Base-by-base conservation (phyloP, 2,113 vertebrate species). In the Oceanodroma tethys region DNA sequence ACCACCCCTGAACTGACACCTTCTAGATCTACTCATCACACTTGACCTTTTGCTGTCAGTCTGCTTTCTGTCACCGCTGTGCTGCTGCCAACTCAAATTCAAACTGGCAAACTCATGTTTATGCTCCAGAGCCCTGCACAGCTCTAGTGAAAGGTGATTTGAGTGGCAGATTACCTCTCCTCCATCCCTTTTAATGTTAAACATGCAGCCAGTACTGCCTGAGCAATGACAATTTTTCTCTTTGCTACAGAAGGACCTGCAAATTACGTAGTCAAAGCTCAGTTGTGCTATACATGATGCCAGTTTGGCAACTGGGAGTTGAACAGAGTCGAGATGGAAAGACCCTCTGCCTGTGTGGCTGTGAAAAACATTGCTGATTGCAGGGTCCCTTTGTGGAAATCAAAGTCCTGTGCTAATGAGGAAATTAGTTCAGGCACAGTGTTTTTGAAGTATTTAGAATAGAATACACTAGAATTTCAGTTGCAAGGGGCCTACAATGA, bases 61-160 rank as follows among this genome's bases (percentile, higher is more conserved):
- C 92, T 90, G 62, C 52, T 87, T 78, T 92, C 81, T 75, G 65
- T 79, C 6, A 0, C 66, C 59, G 29, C 74, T 68, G 25, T 60
- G 71, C 73, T 87, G 38, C 84, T 94, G 63, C 73, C 81, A 72
- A 23, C 52, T 85, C 47, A 71, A 42, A 91, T 63, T 90, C 70
- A 72, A 73, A 42, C 52, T 72, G 70, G 81, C 32, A 79, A 79
- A 89, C 60, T 74, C 60, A n/a, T 53, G 36, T 87, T 89, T 87
- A 71, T 85, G 78, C 73, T 93, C 50, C 45, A 71, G 91, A 86
- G 70, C 81, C 53, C 50, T 62, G 20, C 78, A 53, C 43, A 65
- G 47, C 56, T 68, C 70, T 15, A 11, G 23, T 25, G 81, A 67
- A 84, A 80, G 66, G 81, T 34, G 74, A 71, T 59, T 87, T 87